phyloP scores from a whole-genome alignment of 2,797 vertebrate genomes.

The Sternarchorhynchus goeldii region DNA sequence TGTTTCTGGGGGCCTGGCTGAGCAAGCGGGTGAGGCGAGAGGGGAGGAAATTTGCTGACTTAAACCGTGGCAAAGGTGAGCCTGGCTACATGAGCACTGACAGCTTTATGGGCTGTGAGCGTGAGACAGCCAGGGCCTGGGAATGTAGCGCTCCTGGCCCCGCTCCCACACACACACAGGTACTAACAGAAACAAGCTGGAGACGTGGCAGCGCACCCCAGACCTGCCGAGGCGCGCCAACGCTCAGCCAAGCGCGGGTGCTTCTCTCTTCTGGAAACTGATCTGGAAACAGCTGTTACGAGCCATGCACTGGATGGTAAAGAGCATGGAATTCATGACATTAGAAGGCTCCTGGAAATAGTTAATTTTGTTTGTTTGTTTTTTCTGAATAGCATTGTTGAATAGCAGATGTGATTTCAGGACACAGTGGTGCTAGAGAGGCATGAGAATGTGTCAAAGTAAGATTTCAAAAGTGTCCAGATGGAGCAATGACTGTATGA shows the following conservation, averaged over 20 bases:
- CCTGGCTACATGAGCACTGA: conserved; percentile 62
- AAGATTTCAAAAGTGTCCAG: too few relatives aligned
- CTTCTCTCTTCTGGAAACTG: not conserved
- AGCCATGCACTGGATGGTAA: too few relatives aligned
- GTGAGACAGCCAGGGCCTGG: conserved; percentile 41
- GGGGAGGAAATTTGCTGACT: conserved; percentile 56
- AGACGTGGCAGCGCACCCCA: conserved; percentile 47
- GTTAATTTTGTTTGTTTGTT: too few relatives aligned
- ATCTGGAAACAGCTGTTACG: not conserved
- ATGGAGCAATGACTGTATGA: not conserved
- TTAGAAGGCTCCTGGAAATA: too few relatives aligned
- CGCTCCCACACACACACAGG: conserved; percentile 61
- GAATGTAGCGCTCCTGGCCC: conserved; percentile 50
- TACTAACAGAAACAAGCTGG: conserved; percentile 57
- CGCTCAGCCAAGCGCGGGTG: too few relatives aligned
- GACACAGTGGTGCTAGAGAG: too few relatives aligned
- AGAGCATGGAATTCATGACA: too few relatives aligned
- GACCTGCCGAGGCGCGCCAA: conserved; percentile 1
- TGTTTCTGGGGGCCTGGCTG: conserved; percentile 24
- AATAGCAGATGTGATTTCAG: too few relatives aligned
- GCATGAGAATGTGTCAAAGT: too few relatives aligned
- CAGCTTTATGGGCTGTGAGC: conserved; percentile 65
- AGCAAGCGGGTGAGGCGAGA: conserved; percentile 48
- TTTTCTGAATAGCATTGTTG: too few relatives aligned
- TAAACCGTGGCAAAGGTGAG: conserved; percentile 67